Evolutionary conservation across 2,797 vertebrate genomes (phyloP).

Genomic region (Anas georgica): DNA sequence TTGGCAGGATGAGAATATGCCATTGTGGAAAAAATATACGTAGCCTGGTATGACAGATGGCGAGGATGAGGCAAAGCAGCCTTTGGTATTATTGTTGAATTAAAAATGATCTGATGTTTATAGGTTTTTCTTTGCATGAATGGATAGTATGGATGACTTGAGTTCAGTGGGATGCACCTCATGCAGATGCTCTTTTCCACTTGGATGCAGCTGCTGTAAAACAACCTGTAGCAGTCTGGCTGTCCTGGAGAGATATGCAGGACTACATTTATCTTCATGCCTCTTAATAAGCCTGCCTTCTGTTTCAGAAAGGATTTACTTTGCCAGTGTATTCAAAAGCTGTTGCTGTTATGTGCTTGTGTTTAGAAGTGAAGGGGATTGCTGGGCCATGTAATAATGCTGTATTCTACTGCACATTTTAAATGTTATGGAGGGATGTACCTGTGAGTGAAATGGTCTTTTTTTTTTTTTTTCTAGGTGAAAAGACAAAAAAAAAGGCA

Average conservation of each 20-base stretch:
- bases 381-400: not conserved
- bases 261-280: not conserved
- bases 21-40: not conserved
- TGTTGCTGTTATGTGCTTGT: not conserved
- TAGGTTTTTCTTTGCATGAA: not conserved
- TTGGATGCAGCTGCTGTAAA: not conserved
- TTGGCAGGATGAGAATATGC: not conserved
- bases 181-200: not conserved
- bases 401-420: not conserved
- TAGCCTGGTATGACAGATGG: not conserved
- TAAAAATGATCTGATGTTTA: not conserved
- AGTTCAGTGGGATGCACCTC: not conserved
- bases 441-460: not conserved
- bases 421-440: fast-evolving
- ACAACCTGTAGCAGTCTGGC: not conserved
- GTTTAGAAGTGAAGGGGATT: not conserved
- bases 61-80: not conserved
- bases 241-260: not conserved
- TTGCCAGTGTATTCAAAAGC: not conserved
- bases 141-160: not conserved
- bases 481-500: not conserved
- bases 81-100: not conserved
- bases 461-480: too few species aligned
- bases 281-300: not conserved
- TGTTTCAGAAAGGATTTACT: not conserved